Evolutionary conservation across 2,113 vertebrate species (phyloP), one percentile per base, ranked within the genome.

Genomic region (Patagioenas fasciata): DNA sequence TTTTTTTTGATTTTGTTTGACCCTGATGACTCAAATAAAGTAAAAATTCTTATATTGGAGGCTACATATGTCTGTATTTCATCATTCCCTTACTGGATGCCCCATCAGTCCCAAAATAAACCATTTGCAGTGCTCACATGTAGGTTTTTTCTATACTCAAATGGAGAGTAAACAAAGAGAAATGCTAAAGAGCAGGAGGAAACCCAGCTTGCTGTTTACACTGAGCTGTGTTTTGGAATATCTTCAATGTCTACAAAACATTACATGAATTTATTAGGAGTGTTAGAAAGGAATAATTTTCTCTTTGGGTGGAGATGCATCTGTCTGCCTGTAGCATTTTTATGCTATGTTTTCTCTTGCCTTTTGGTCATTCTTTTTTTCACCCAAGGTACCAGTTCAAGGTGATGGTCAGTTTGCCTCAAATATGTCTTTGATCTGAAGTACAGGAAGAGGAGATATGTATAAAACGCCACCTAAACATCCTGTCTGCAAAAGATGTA

Each of bases 91-190:
- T 85, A 32, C 20, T 0, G 3, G 94, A 91, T 96, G 16, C 60
- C 44, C 80, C 29, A 53, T 67, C 80, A 48, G 36, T 93, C 71
- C 73, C 2, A 1, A 92, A 91, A 80, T 54, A 58, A 40, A 96
- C 80, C 77, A 66, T 96, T 94, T 93, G 64, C 71, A 78, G 67
- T 80, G 81, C 73, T 93, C 60, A 95, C 57, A 79, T 92, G 61
- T 80, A 96, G 85, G 75, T 29, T 86, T 89, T 88, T 93, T 92
- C 34, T 60, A 3, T 50, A n/a, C 64, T 79, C 78, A 89, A 75
- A 96, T 75, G 73, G 93, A 91, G 72, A 93, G 66, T 92, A 91
- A 96, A 92, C 88, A 95, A 94, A 94, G 89, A 70, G 78, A 85
- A 88, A 89, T 93, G 78, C 60, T 67, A 47, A 80, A 91, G 62